Conservation (phyloP, 2,888 invertebrate species). For the Papilio protenor region DNA sequence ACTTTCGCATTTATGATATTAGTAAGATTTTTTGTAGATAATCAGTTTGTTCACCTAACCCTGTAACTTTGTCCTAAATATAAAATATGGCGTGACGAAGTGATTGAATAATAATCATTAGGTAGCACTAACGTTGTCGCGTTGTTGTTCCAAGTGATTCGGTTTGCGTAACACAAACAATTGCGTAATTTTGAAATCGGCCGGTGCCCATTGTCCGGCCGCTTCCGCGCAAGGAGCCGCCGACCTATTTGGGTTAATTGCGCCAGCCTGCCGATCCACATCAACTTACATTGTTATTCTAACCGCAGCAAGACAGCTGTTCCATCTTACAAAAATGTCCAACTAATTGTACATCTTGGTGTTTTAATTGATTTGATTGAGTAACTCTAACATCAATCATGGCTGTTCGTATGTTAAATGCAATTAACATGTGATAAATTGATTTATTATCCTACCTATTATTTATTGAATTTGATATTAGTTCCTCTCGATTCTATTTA, state of each 20-base stretch:
- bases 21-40: background rate
- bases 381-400: background rate
- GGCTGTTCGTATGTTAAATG: background rate
- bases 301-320: conserved; percentile 23
- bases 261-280: conserved; percentile 55
- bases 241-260: conserved; percentile 69
- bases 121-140: background rate
- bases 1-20: too few species aligned
- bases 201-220: conserved; percentile 53
- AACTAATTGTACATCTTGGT: background rate
- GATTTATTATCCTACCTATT: background rate
- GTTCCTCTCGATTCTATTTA: background rate
- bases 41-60: background rate
- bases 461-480: background rate
- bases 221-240: conserved; percentile 66
- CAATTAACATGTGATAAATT: conserved; percentile 4
- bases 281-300: conserved; percentile 45
- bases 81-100: background rate
- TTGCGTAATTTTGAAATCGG: conserved; percentile 48
- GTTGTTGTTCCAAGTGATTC: conserved; percentile 30
- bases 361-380: conserved; percentile 11
- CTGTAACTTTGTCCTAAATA: background rate
- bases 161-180: conserved; percentile 43
- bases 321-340: conserved; percentile 23
- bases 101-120: conserved; percentile 1